These are phyloP conservation scores for Salpingus planirostris DNA, from an alignment of 2,888 invertebrate genomes.

Conservation along the genomic window DNA sequence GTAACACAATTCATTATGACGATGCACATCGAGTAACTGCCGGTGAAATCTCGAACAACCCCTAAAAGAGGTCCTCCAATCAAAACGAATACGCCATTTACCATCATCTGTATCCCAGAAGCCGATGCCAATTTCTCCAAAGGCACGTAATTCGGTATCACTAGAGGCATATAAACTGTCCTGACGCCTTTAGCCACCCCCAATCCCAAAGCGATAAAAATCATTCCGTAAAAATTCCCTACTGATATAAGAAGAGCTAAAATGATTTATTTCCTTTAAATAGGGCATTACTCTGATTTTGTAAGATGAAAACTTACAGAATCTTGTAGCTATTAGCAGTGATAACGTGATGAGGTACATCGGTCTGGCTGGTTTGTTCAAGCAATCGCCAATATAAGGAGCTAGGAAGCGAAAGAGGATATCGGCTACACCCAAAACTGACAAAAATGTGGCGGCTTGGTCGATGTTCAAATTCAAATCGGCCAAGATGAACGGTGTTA, in stretches of 20 bases:
- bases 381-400: constrained; percentile 58
- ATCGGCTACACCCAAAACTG: constrained; percentile 46
- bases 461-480: constrained; percentile 52
- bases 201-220: constrained; percentile 47
- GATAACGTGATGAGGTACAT: constrained; percentile 56
- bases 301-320: constrained; percentile 54
- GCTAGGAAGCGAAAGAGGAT: constrained; percentile 54
- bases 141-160: constrained; percentile 60
- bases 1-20: constrained; percentile 54
- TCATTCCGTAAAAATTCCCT: constrained; percentile 12
- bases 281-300: not conserved
- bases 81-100: constrained; percentile 55
- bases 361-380: constrained; percentile 51
- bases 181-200: constrained; percentile 62
- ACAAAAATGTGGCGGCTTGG: constrained; percentile 55
- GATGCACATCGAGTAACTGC: constrained; percentile 52
- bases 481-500: constrained; percentile 57
- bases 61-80: constrained; percentile 55
- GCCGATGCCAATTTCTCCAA: constrained; percentile 58
- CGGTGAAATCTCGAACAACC: constrained; percentile 50
- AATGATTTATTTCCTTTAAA: constrained; percentile 3
- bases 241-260: constrained; percentile 14
- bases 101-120: constrained; percentile 60
- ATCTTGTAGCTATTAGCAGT: constrained; percentile 51
- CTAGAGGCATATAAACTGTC: constrained; percentile 59